Base-by-base conservation (phyloP, 1,140 invertebrate genomes). In the Dinoponera quadriceps region DNA sequence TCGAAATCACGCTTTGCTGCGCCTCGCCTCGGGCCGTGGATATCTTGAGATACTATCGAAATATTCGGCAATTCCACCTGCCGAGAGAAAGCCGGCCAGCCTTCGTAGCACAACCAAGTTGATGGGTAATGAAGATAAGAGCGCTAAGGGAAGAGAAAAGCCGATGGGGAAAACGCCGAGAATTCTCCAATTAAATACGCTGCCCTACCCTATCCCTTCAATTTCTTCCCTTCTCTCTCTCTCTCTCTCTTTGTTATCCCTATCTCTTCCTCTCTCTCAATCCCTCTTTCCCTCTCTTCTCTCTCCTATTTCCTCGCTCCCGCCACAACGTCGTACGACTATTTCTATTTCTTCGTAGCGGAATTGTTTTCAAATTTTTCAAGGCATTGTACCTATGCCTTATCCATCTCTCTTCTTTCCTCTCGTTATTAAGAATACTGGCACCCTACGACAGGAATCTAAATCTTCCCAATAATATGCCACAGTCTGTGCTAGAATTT, bases 71-170 rank as follows among this genome's bases (percentile, higher is more conserved):
- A 82, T 85, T 80, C 62, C 59, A 59, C 18, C 44, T 54, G 20
- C 54, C 29, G 62, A 63, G 82, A 63, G 86, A 71, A 71, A 78
- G 13, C 49, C 25, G 54, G n/a, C 27, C 55, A 38, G 57, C 65
- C 75, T 86, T 85, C 49, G 77, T 38, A 22, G 65, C 33, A 60
- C 72, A 27, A 62, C 66, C 68, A 78, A 85, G 80, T 83, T 82
- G 88, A 88, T 84, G 65, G 80, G 54, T 88, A 88, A 89, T 88
- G 82, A 90, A 90, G 89, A 90, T 89, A 89, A 85, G 77, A 83
- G 57, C 55, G 54, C 38, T n/a, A 55, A 16, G 25, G 55, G 38
- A 20, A 54, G 49, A 22, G 71, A 27, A 48, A 55, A 51, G 20
- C 60, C 51, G 33, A 73, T n/a, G 44, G 29, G 22, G 33, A 65